Evolutionary conservation across 2,888 invertebrate species (phyloP), one percentile per base, ranked within the genome.

Genomic region (Latrodectus elegans): DNA sequence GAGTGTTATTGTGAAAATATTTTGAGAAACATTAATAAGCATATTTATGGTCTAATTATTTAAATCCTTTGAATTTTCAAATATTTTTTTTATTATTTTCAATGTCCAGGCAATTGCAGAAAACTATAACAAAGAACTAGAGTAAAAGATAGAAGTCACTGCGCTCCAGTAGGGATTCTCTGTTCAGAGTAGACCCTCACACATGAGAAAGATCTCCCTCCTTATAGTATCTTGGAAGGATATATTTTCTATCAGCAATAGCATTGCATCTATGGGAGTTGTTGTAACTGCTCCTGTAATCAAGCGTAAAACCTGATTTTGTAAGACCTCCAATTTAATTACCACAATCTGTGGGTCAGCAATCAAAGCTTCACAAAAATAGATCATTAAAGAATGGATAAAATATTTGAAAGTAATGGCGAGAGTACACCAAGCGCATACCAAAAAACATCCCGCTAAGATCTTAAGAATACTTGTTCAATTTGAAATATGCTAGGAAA

Each of bases 341-440:
- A 14, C 55, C 15, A 17, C n/a, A 60, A 1, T 14, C 55, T 55
- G 8, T 17, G 0, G 60, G 14, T 55, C 6, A 14, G 76, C 8
- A 49, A 76, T n/a, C 26, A 71, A 22, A 38, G 22, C 60, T 38
- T 71, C 60, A 60, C 79, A 79, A 22, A 55, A 79, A 17, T 72
- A 72, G 17, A 51, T 65, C 8, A 80, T 72, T 14, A 81, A n/a
- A 73, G 73, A 67, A 11, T 73, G 60, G 14, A 81, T 67, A 65
- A 17, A 73, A 8, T 26, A 67, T 52, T 73, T 73, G 8, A 17
- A 65, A 22, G 71, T 60, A 22, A 17, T 60, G 10, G 71, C 52
- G 1, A 79, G n/a, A 6, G 49, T 79, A 49, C 1, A 68, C 12
- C n/a, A 64, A 12, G 64, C 11, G 17, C n/a, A 49, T 8, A 22